Conservation (phyloP, 2,113 vertebrate genomes). For the Callochromis pleurospilus region DNA sequence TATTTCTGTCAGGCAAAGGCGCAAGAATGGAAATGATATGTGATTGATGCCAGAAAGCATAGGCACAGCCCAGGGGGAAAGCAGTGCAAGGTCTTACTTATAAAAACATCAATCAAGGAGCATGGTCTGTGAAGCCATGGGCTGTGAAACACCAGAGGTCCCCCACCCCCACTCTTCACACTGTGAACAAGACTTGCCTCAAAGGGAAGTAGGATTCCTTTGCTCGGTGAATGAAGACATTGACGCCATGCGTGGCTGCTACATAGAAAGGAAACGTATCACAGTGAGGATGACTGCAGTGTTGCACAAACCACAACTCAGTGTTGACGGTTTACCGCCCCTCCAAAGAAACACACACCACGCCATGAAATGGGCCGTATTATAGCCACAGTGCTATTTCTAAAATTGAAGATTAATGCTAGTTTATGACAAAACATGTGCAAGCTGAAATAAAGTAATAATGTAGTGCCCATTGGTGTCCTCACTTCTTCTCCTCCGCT, state of each 20-base stretch:
- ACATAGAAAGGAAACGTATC: neutral
- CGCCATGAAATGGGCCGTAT: neutral
- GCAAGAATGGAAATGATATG: conserved; percentile 72
- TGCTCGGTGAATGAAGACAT: conserved; percentile 47
- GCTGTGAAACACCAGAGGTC: conserved; percentile 40
- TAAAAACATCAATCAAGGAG: conserved; percentile 76
- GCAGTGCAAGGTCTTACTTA: conserved; percentile 75
- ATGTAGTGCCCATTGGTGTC: neutral
- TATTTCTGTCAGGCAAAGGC: conserved; percentile 71
- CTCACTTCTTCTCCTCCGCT: neutral
- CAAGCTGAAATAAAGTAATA: neutral
- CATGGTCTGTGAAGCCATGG: conserved; percentile 45
- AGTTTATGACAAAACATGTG: neutral
- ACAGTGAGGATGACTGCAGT: neutral
- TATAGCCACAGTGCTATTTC: neutral
- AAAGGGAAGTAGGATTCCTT: conserved; percentile 24
- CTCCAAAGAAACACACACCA: neutral
- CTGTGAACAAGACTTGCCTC: conserved; percentile 25
- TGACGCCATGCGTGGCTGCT: neutral
- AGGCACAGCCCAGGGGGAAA: conserved; percentile 52
- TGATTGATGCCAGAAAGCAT: conserved; percentile 76
- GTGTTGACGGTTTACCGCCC: neutral
- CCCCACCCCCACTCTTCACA: conserved; percentile 25
- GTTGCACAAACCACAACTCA: neutral
- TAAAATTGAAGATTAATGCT: neutral